Base-by-base conservation (phyloP, 92 coral and sea anemone species). In the Isaurus tuberculatus region DNA sequence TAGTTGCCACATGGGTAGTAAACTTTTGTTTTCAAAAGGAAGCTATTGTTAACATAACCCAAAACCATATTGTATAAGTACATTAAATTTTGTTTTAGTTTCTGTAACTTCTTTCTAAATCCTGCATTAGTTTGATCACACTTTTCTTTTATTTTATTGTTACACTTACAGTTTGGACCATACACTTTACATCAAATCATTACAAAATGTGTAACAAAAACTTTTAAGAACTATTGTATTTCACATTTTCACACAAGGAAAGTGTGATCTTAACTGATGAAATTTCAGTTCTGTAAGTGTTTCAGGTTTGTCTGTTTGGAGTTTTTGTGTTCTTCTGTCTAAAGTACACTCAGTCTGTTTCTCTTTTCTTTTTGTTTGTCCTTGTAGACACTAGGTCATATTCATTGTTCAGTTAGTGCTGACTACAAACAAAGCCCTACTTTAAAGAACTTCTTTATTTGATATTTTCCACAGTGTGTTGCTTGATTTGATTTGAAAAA, bases 231-330 rank as follows among this genome's bases (percentile, higher is more conserved):
- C 36, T 15, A 36, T 30, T 44, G 48, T 29, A n/a, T 20, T 58
- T 32, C 11, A 20, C 13, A 9, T 13, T 14, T 5, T 30, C 23
- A 17, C 33, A 36, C 46, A 36, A 57, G 70, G 82, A 77, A 33
- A 77, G 82, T 77, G 82, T 77, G 82, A 32, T 32, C 70, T 58
- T 57, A 77, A 77, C 33, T 77, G 82, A 36, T 77, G 27, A 34
- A 28, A 77, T 7, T 17, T 32, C 32, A 77, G 9, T 17, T 32
- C 22, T 58, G 48, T 77, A 69, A 20, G 70, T 77, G 53, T 22
- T 77, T 25, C 69, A 77, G 46, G 26, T 77, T 32, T 26, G 40
- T 74, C 27, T 74, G 80, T 77, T 77, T 2, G 22, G 16, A 77
- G 82, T 77, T 77, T 72, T 57, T 5, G 48, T 63, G 82, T 77